Evolutionary conservation across 1,140 invertebrate species (phyloP), one percentile per base, ranked within the genome.

Genomic region (Aplysia californica): DNA sequence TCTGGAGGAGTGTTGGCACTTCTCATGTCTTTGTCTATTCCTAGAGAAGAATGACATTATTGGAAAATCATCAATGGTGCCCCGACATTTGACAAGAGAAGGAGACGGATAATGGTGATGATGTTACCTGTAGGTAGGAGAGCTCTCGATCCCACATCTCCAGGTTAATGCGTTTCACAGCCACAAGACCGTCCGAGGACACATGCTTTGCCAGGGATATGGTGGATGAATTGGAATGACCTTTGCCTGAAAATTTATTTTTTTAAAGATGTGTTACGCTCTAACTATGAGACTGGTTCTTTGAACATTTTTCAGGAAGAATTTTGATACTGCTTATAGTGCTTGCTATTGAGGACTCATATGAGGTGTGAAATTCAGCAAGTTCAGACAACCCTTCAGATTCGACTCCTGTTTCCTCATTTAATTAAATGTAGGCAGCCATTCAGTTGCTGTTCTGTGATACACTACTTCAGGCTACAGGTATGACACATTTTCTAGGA

Each of bases 141-240:
- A 93, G 80, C 93, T 94, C 83, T 93, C 92, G 87, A 91, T 92
- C 75, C 87, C 87, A 91, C 83, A 92, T 92, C 80, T 96, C 95
- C 83, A 95, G 90, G 83, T 94, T 92, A 86, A 94, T 94, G 82
- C 93, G 93, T 86, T 95, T 95, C 23, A 96, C 90, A 33, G 94
- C 93, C 64, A 96, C 92, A 87, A 93, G 91, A 79, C 92, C 91
- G 73, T 92, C 92, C 69, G 92, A 92, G n/a, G 93, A 92, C 74
- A 92, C 90, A 86, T 95, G 93, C 79, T 92, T 90, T 20, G 93
- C 94, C 61, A 94, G 91, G 83, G 93, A 93, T 58, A 94, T 93
- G n/a, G 92, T 90, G 55, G 90, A 93, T 50, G 91, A 91, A 64
- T 93, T 93, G 85, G 93, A 92, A 84, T 92, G 93, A 84, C 94